These are phyloP conservation scores for Ceyx melanurus DNA, from an alignment of 2,113 vertebrate species.

Conservation along the genomic window DNA sequence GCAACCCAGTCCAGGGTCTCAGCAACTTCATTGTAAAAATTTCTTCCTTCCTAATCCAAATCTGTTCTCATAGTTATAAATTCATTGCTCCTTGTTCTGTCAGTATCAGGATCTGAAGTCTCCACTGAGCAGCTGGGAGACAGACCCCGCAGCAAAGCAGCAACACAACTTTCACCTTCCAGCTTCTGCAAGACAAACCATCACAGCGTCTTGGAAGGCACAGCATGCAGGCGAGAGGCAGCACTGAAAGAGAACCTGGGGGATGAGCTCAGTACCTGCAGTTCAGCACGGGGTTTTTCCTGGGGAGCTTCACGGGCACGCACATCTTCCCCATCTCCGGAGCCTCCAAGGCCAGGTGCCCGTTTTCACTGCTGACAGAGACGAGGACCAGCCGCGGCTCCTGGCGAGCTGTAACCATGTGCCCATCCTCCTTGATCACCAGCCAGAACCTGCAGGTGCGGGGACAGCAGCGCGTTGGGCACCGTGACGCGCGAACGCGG, in stretches of 20 bases:
- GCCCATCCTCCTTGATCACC: conserved; percentile 84
- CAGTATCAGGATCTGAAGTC: background rate
- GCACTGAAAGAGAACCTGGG: background rate
- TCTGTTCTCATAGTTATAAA: background rate
- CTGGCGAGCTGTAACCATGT: conserved; percentile 89
- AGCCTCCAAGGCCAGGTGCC: conserved; percentile 73
- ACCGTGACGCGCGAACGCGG: too few species aligned
- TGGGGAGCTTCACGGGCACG: conserved; percentile 73
- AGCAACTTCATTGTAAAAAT: accelerated
- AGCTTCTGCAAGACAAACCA: background rate
- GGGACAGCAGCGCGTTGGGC: background rate
- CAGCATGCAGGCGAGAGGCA: background rate
- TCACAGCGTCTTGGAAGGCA: background rate
- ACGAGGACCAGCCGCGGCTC: conserved; percentile 87
- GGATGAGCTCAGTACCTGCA: conserved; percentile 68
- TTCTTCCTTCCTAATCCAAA: background rate
- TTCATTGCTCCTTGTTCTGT: background rate
- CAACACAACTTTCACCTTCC: background rate
- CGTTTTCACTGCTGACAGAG: conserved; percentile 67
- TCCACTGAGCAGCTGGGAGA: background rate
- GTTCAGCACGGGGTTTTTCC: conserved; percentile 62
- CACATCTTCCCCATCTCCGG: conserved; percentile 79
- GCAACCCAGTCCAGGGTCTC: background rate
- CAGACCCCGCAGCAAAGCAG: background rate
- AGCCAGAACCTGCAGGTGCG: conserved; percentile 85